Percentiles rank a stretch among this genome's conserved stretches.
phyloP scores from a whole-genome alignment of 2,888 invertebrate genomes.

The Pegoplata infirma region DNA sequence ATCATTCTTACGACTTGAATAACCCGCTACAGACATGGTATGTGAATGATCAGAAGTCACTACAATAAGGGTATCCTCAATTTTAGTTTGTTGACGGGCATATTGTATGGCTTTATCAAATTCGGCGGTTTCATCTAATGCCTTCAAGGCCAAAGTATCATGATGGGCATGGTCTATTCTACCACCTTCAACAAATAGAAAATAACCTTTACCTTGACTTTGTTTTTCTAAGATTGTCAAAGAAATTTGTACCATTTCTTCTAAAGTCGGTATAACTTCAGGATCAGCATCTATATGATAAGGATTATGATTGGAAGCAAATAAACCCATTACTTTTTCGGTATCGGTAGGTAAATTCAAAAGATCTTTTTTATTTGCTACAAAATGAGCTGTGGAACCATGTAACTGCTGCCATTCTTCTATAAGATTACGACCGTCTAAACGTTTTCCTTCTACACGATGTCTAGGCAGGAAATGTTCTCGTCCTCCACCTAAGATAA shows the following conservation, averaged over 20 bases:
- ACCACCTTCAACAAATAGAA: constrained; percentile 87
- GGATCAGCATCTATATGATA: constrained; percentile 84
- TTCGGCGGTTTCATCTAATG: constrained; percentile 89
- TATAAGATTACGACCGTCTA: constrained; percentile 84
- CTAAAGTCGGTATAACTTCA: constrained; percentile 82
- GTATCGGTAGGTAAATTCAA: constrained; percentile 77
- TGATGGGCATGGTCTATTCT: constrained; percentile 90
- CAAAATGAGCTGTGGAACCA: constrained; percentile 79
- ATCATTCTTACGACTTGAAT: constrained; percentile 80
- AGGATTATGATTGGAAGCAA: constrained; percentile 83
- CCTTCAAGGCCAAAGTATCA: constrained; percentile 82
- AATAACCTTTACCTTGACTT: constrained; percentile 82
- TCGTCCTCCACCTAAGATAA: constrained; percentile 88
- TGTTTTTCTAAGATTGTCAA: constrained; percentile 82
- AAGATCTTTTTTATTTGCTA: constrained; percentile 83
- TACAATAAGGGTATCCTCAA: constrained; percentile 87
- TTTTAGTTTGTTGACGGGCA: constrained; percentile 81
- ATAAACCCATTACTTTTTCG: constrained; percentile 86
- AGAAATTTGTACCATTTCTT: constrained; percentile 87
- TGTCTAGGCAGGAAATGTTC: constrained; percentile 82
- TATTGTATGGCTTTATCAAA: constrained; percentile 85
- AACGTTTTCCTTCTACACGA: constrained; percentile 79
- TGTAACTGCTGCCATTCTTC: constrained; percentile 81
- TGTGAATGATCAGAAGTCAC: constrained; percentile 91
- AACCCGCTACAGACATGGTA: constrained; percentile 77